Evolutionary conservation across 2,113 vertebrate genomes (phyloP), one percentile per base, ranked within the genome.

Genomic region (Hypomesus transpacificus): DNA sequence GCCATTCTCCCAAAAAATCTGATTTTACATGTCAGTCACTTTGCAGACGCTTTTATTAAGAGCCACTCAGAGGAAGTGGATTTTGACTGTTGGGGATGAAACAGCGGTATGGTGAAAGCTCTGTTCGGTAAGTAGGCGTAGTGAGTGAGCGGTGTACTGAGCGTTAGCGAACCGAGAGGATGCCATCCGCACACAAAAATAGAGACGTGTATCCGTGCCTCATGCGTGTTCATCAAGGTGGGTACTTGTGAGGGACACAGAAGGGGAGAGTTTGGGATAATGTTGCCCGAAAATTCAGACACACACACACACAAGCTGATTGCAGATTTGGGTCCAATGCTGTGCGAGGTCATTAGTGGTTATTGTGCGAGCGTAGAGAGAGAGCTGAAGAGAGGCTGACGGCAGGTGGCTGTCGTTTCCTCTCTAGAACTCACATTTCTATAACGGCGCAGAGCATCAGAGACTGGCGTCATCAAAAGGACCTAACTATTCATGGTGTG

Each of bases 21-120:
- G 62, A 59, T 75, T 73, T 76, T 53, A 68, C 54, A 53, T 77
- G 54, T 50, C 66, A 63, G n/a, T 24, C 20, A 31, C 66, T 59
- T 75, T 59, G 24, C 60, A 58, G 52, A 3, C 6, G 0, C 26
- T 71, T 11, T n/a, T 31, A 70, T 63, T 66, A 3, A 68, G 46
- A 76, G 64, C n/a, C 5, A 3, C 72, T 67, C 31, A 22, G 51
- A 24, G 39, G 39, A 13, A 46, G 39, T 46, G 39, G 39, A 13
- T 46, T 46, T 46, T 46, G 39, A 46, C 39, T 46, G 39, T 34
- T 34, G 31, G 31, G 5, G 31, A 34, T 6, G 16, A 56, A 56
- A n/a, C 16, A 18, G 54, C 54, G n/a, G 1, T 56, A 8, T 18
- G 1, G 54, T 18, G 17, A 20, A 56, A 18, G 39, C 39, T 13